Conservation (phyloP, 2,113 vertebrate genomes). For the Corythornis cristatus region DNA sequence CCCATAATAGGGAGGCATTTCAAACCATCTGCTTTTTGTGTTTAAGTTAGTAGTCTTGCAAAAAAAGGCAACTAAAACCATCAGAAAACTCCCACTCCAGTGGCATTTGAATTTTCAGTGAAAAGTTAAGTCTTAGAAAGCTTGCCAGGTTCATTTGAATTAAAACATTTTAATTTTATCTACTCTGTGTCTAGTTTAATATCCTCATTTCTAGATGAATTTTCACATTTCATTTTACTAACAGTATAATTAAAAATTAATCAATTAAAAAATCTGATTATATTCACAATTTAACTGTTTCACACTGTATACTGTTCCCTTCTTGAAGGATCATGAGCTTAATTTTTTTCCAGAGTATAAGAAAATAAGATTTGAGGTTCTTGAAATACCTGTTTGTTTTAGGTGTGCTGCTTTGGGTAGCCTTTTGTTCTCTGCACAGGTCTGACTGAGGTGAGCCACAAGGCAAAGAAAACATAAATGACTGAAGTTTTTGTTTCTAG, state of each 20-base stretch:
- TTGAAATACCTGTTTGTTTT: background rate
- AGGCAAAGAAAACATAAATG: background rate
- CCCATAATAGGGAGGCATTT: background rate
- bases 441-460: background rate
- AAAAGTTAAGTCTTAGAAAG: background rate
- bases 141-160: background rate
- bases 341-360: background rate
- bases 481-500: slow-evolving; percentile 27
- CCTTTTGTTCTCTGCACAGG: background rate
- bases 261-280: background rate
- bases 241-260: background rate
- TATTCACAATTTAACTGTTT: background rate
- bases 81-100: background rate
- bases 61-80: background rate
- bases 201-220: background rate
- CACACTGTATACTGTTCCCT: background rate
- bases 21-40: background rate
- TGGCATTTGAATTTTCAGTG: background rate
- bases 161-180: background rate
- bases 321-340: background rate
- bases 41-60: background rate
- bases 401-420: background rate
- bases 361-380: background rate
- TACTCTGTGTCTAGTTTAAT: background rate
- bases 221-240: background rate